Conservation (phyloP, 2,797 vertebrate species). For the Cheirogaleus major region DNA sequence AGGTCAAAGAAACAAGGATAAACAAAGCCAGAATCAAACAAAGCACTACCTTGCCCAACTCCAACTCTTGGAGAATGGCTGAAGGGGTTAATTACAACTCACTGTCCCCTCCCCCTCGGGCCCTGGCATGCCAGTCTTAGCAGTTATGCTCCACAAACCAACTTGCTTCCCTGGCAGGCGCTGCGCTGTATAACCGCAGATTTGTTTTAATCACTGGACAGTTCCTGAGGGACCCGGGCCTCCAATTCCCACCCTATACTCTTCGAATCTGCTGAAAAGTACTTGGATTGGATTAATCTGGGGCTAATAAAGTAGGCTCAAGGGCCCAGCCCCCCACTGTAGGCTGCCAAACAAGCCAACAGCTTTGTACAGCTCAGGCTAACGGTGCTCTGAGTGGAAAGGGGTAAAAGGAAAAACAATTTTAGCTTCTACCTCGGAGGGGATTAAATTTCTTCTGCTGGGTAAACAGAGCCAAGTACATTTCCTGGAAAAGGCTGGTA, state of each 20-base stretch:
- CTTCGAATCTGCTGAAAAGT: constrained; percentile 85
- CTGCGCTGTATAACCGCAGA: constrained; percentile 77
- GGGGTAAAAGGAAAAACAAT: constrained; percentile 78
- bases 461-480: constrained; percentile 62
- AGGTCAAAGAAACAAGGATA: not conserved
- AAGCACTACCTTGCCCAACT: not conserved
- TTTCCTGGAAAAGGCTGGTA: constrained; percentile 72
- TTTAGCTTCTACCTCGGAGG: constrained; percentile 78
- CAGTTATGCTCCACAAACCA: constrained; percentile 79
- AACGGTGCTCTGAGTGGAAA: constrained; percentile 77
- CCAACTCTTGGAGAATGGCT: not conserved
- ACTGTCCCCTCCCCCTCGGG: not conserved
- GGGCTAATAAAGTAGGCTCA: constrained; percentile 77
- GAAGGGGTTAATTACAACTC: constrained; percentile 32
- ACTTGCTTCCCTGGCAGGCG: constrained; percentile 82
- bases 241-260: constrained; percentile 81
- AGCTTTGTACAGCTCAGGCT: constrained; percentile 78
- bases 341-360: constrained; percentile 80
- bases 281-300: constrained; percentile 82
- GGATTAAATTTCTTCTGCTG: constrained; percentile 76
- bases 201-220: constrained; percentile 85
- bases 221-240: constrained; percentile 79
- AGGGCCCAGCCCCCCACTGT: constrained; percentile 20
- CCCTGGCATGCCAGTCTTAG: not conserved
- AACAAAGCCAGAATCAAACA: constrained; percentile 1